Base-by-base conservation (phyloP, 1,140 invertebrate genomes). In the Hesperophylax magnus region DNA sequence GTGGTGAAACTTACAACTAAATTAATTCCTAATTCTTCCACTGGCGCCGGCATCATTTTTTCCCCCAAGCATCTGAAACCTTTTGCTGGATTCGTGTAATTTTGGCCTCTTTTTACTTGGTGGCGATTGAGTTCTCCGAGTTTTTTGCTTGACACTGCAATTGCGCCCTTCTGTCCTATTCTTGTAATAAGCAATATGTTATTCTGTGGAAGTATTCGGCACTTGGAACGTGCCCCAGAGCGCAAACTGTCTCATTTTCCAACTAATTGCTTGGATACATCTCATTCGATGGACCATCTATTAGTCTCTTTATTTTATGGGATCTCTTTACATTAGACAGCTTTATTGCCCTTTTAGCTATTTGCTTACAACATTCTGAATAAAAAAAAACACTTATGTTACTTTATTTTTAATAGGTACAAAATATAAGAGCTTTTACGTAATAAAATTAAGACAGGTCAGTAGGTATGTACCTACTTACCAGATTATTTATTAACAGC, bases 231-330 rank as follows among this genome's bases (percentile, higher is more conserved):
- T 84, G 82, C 78, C 34, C 58, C 60, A 79, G 52, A 74, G 58
- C 52, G 58, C 65, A 81, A 84, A 84, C 78, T 80, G 78, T 80
- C 80, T 84, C 77, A 84, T 84, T 81, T 84, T 80, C 72, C 75
- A 84, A 80, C 69, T 84, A 84, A 84, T 84, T 84, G 82, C 82
- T 52, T 39, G 77, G 82, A 84, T 84, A 84, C 82, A 81, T 81
- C 82, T 84, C 81, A 84, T 81, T 84, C 82, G 82, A 84, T 81
- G 80, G 82, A 54, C 82, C 82, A 81, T 84, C 78, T 79, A 81
- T 84, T 84, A 77, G 81, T 78, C 81, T 53, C 72, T 78, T 54
- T 58, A 78, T 77, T 84, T 84, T 81, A 81, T 81, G 82, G 80
- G 78, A 53, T 22, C 56, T 58, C 5, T 58, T 58, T 58, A 58